Conservation (phyloP, 2,113 vertebrate genomes). For the Brachionichthys hirsutus region DNA sequence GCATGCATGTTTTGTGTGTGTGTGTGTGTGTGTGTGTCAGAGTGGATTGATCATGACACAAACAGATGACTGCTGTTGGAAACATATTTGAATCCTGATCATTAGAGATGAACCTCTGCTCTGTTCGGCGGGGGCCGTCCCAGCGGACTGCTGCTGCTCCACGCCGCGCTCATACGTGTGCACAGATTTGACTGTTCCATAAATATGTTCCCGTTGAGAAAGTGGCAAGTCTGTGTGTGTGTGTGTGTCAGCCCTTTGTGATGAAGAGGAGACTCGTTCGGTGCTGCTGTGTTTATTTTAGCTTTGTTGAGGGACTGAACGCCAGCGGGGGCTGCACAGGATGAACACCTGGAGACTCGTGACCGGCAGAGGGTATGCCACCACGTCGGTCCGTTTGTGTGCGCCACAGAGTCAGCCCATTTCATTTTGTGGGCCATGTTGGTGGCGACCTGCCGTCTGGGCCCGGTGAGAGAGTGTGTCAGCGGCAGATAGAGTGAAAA, state of each 20-base stretch:
- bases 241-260: no score
- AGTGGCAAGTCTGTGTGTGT: no score
- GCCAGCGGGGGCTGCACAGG: no score
- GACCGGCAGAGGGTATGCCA: background rate
- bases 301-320: no score
- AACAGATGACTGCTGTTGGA: slow-evolving; percentile 68
- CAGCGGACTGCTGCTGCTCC: slow-evolving; percentile 27
- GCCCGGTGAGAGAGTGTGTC: slow-evolving; percentile 28
- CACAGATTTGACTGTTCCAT: no score
- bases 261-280: no score
- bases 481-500: slow-evolving; percentile 33
- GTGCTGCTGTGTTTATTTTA: no score
- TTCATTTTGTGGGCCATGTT: slow-evolving; percentile 21
- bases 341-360: no score
- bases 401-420: slow-evolving; percentile 27
- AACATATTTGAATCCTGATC: slow-evolving; percentile 47
- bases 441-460: slow-evolving; percentile 45
- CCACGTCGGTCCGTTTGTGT: slow-evolving; percentile 19
- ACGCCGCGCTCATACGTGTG: no score
- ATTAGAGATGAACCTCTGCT: slow-evolving; percentile 70
- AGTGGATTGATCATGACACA: slow-evolving; percentile 72
- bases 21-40: slow-evolving; percentile 48
- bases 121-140: slow-evolving; percentile 53
- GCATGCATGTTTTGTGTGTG: slow-evolving; percentile 32
- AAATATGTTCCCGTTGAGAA: no score